Evolutionary conservation across 2,113 vertebrate genomes (phyloP).

Genomic region (Prunella fulvescens): DNA sequence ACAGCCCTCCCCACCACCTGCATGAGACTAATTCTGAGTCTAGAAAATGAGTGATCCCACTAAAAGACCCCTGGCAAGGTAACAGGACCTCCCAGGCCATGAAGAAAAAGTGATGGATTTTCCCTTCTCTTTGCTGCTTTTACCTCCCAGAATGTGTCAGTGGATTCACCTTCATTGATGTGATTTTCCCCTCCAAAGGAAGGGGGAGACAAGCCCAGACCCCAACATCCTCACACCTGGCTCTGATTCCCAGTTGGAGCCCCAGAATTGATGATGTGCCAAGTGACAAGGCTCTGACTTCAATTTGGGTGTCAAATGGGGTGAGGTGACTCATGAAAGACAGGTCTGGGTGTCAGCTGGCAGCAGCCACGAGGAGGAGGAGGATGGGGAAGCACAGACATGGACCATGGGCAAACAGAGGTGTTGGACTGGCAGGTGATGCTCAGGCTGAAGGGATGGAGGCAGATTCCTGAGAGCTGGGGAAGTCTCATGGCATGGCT

Average conservation of each 20-base stretch:
- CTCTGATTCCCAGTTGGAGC: accelerated
- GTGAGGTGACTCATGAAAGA: not conserved
- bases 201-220: not conserved
- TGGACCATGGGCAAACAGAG: accelerated
- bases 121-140: not conserved
- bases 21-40: not conserved
- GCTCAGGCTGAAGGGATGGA: not conserved
- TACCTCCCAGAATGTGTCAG: not conserved
- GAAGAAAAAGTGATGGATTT: not conserved
- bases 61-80: not conserved
- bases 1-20: not conserved
- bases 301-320: not conserved
- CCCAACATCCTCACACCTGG: not conserved
- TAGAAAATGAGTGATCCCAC: not conserved
- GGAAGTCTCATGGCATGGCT: not conserved
- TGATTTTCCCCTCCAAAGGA: not conserved
- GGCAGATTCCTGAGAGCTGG: not conserved
- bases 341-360: not conserved
- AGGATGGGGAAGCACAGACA: not conserved
- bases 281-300: not conserved
- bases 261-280: not conserved
- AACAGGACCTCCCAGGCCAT: not conserved
- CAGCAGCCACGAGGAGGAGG: accelerated
- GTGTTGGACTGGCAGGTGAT: not conserved
- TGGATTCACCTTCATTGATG: not conserved